phyloP scores from a whole-genome alignment of 1,140 invertebrate species.

The Dendrolimus punctatus region DNA sequence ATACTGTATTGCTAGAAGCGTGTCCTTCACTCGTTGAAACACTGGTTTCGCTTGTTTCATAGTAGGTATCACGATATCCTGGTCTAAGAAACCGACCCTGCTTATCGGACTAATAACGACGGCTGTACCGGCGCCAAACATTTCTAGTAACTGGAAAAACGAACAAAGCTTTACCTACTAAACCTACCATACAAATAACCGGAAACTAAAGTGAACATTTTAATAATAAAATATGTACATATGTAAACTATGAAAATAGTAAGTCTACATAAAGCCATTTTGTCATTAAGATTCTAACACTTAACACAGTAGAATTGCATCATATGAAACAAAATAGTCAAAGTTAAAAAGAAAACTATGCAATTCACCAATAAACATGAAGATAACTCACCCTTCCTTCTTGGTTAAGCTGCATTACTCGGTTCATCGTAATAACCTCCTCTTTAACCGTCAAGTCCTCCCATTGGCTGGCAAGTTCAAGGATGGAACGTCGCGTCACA shows the following conservation, averaged over 20 bases:
- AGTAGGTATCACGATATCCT: slow-evolving; percentile 82
- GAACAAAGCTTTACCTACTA: background rate
- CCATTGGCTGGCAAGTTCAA: slow-evolving; percentile 88
- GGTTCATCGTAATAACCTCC: slow-evolving; percentile 88
- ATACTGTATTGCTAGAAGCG: slow-evolving; percentile 89
- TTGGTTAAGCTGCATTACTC: slow-evolving; percentile 81
- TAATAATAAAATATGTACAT: too few species aligned
- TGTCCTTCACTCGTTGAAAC: slow-evolving; percentile 79
- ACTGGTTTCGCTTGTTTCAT: slow-evolving; percentile 80
- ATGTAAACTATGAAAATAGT: too few species aligned
- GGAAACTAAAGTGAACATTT: too few species aligned
- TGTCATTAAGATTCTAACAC: too few species aligned
- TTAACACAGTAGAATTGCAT: too few species aligned
- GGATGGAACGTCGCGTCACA: slow-evolving; percentile 90
- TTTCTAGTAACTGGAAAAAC: slow-evolving; percentile 84
- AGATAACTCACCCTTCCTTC: slow-evolving; percentile 84
- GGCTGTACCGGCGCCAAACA: slow-evolving; percentile 96
- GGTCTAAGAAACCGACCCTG: slow-evolving; percentile 81
- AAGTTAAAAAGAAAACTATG: too few species aligned
- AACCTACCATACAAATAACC: too few species aligned
- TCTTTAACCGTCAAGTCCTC: slow-evolving; percentile 91
- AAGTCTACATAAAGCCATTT: too few species aligned
- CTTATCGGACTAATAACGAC: slow-evolving; percentile 93
- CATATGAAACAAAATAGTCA: too few species aligned
- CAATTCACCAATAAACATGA: too few species aligned